Base-by-base conservation (phyloP, 2,113 vertebrate genomes). In the Nothoprocta perdicaria region DNA sequence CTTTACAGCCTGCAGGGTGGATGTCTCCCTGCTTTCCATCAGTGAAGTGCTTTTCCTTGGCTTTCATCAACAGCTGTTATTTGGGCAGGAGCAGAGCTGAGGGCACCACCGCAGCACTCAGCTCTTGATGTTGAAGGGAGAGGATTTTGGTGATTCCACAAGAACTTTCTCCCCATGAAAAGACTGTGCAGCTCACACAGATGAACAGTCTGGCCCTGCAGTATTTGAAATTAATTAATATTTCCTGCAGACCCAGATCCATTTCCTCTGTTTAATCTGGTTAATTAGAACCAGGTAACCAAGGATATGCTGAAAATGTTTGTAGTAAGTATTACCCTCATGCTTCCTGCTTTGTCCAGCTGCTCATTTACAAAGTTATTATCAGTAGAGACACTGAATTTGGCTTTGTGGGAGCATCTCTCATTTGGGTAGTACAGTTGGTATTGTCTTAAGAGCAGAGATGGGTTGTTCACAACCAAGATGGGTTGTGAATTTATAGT, bases 231-330 rank as follows among this genome's bases (percentile, higher is more conserved):
- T 93, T 91, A 93, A 69, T 86, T 81, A 33, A 35, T 68, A 72
- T 81, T 82, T 93, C 74, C 77, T 84, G 31, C 84, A 93, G 46
- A 68, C 87, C 80, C 60, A 53, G 63, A 89, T 80, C 11, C 67
- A 93, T 92, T 90, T 90, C 77, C 67, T 83, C 63, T 80, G 41
- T 92, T 96, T 88, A 88, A 80, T 92, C 80, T 92, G 55, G 55
- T 63, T 96, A 90, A 95, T 95, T 92, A 92, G 80, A 86, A 92
- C 80, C 17, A 84, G 52, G 60, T 77, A 88, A 81, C 93, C 84
- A 80, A 65, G 62, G 65, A 24, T 91, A 53, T 80, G 53, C 66
- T 91, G 90, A 88, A 89, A 95, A 94, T 55, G 82, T 92, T 52
- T 91, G 72, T 43, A 77, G 38, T n/a, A 80, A 73, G 35, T 69